These are phyloP conservation scores for Platyrinchus mystaceus DNA, from an alignment of 2,797 vertebrate genomes.

Conservation along the genomic window DNA sequence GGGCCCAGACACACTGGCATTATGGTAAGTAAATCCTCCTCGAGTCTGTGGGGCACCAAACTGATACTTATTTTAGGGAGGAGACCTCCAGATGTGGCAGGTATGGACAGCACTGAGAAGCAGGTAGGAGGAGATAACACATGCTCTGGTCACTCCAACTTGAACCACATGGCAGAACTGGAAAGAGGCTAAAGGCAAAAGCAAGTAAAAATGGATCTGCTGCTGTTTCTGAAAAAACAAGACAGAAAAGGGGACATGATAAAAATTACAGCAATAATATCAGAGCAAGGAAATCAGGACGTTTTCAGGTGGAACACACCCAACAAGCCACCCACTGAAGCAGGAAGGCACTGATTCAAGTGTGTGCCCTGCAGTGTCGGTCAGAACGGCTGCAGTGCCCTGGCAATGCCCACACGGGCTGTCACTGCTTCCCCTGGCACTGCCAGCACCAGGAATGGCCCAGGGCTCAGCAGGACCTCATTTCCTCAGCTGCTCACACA, in stretches of 20 bases:
- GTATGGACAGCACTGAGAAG: background rate
- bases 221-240: background rate
- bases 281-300: background rate
- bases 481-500: slow-evolving; percentile 19
- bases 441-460: background rate
- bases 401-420: background rate
- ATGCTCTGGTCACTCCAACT: background rate
- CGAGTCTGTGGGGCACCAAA: background rate
- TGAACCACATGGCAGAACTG: background rate
- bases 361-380: accelerated
- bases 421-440: background rate
- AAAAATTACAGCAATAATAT: background rate
- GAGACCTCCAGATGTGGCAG: background rate
- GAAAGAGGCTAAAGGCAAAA: background rate
- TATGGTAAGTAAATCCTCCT: background rate
- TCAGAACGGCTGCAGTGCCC: background rate
- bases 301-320: background rate
- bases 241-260: background rate
- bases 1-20: background rate
- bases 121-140: background rate
- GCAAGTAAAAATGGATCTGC: background rate
- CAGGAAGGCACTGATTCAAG: background rate
- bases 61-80: background rate
- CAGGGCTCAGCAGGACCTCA: slow-evolving; percentile 31
- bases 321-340: background rate